Base-by-base conservation (phyloP, 1,140 invertebrate species). In the Anastrepha obliqua region DNA sequence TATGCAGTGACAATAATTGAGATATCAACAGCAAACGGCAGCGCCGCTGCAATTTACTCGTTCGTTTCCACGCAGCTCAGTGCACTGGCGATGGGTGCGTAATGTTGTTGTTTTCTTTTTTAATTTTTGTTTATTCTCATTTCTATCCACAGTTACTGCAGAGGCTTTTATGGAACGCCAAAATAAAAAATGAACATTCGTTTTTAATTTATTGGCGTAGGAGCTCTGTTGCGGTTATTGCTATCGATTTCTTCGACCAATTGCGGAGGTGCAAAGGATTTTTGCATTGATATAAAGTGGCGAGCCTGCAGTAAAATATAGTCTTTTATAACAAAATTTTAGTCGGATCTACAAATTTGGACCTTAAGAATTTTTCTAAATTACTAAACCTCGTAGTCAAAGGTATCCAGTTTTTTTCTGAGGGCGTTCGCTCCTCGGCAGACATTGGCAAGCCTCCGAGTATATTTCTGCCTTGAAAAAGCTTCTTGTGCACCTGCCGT, bases 1-100 rank as follows among this genome's bases (percentile, higher is more conserved):
- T 81, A 81, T 81, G 74, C 74, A 81, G 74, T 81, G 74, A 81
- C 74, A 81, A 81, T 81, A 81, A 81, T 81, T 81, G 74, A 81
- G 74, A 81, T 81, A 81, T 81, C 74, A 81, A 58, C 47, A 42
- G n/a, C 74, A 29, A 58, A 58, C 74, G n/a, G 44, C 74, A 81
- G 74, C 74, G 51, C 47, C 74, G 74, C 42, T 42, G 74, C 74
- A 55, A 81, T 81, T 81, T 81, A 81, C 42, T 81, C 74, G 47
- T 67, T 81, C 74, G 47, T 67, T 67, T 67, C n/a, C 74, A 39
- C 64, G 64, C 17, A 29, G 64, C 6, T 5, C 64, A 9, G 29
- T 4, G 20, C 74, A 81, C 42, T 81, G 74, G 47, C 47, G 55
- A 55, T 81, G 44, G 2, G 11, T 81, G n/a, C 47, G n/a, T 78